Conservation (phyloP, 2,888 invertebrate species). For the Rhaphigaster nebulosa region DNA sequence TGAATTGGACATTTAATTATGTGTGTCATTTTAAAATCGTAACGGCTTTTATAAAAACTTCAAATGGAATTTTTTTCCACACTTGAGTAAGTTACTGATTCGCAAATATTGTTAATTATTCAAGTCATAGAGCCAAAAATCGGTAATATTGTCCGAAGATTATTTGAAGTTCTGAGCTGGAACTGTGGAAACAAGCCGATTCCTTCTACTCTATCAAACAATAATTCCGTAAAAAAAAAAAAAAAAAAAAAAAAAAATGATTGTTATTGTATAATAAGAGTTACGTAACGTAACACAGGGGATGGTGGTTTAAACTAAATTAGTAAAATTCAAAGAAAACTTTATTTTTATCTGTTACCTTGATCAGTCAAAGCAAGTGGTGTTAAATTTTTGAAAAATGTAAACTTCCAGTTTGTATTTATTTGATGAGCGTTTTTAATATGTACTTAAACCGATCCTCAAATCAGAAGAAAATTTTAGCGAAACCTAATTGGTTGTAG, state of each 20-base stretch:
- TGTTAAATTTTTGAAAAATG: no score
- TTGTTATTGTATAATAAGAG: neutral
- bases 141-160: neutral
- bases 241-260: no score
- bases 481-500: no score
- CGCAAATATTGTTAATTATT: neutral
- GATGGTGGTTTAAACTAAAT: neutral
- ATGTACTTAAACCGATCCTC: no score
- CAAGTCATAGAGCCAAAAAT: neutral
- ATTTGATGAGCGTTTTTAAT: no score
- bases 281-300: neutral
- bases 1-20: neutral
- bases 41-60: neutral
- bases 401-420: no score
- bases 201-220: neutral
- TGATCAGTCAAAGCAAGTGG: no score
- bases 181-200: neutral
- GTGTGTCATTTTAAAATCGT: neutral
- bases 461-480: no score
- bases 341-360: neutral
- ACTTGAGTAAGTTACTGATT: neutral
- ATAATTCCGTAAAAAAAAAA: neutral
- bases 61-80: neutral
- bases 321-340: neutral
- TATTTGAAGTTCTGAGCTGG: neutral